Base-by-base conservation (phyloP, 2,797 vertebrate species). In the Gymnothorax javanicus region DNA sequence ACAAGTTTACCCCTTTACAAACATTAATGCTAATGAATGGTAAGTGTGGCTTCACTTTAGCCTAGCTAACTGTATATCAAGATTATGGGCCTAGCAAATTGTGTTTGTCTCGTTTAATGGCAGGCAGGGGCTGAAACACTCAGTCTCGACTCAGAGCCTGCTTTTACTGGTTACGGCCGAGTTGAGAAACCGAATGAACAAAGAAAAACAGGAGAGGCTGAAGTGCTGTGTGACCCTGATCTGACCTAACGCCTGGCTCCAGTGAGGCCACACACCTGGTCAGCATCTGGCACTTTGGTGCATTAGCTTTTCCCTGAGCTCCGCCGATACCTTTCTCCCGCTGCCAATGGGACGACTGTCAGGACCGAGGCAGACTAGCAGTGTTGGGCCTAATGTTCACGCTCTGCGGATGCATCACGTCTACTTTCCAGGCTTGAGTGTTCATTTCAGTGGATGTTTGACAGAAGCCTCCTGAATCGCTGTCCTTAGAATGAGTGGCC, bases 221-320 rank as follows among this genome's bases (percentile, higher is more conserved):
- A 67, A 67, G 33, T 27, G 71, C 71, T 33, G 25, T 73, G 25
- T 73, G 33, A 27, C 71, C 43, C 71, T 0, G 62, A 33, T 50
- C 60, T 59, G 60, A 50, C 60, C 60, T 33, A 25, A 84, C 27
- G 5, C 25, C 83, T 67, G 83, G 33, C 33, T 43, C 33, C 50
- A 59, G 67, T 67, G 43, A 83, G 54, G 25, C 56, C n/a, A 33
- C 6, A 13, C 33, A 59, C 15, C 59, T 64, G n/a, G n/a, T 59
- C 23, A 84, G 50, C 60, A 59, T 84, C 83, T 84, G 59, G 15
- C 13, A 67, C 7, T 33, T 27, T 27, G 25, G 11, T 62, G 57
- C 58, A 84, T 84, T 84, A 84, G 58, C 25, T 59, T 84, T 15
- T 84, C 33, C 62, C 59, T 67, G 83, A 84, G 83, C 64, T 84